These are phyloP conservation scores for Pipistrellus pygmaeus DNA, from an alignment of 2,797 vertebrate genomes.

Conservation along the genomic window DNA sequence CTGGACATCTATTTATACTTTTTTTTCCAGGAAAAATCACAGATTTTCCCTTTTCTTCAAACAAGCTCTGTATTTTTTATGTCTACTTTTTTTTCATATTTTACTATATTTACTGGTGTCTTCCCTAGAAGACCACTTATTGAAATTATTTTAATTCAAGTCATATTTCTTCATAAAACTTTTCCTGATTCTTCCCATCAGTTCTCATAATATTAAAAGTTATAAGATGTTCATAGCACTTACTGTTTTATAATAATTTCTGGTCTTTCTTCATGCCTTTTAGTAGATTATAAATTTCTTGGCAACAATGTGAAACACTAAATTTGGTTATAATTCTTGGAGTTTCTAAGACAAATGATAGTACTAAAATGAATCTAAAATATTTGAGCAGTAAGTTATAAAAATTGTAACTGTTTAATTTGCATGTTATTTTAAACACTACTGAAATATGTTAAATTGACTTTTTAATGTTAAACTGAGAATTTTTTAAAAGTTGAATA, in stretches of 20 bases:
- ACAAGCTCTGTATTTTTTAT: background rate
- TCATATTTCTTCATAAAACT: background rate
- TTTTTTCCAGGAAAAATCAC: background rate
- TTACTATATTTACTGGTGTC: background rate
- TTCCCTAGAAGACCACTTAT: background rate
- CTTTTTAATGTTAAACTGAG: conserved; percentile 19
- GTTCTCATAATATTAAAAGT: conserved; percentile 42
- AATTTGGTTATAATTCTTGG: conserved; percentile 72
- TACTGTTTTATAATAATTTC: conserved; percentile 69
- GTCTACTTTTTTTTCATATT: background rate
- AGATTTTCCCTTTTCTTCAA: background rate
- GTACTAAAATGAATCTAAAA: conserved; percentile 62
- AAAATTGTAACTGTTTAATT: conserved; percentile 52
- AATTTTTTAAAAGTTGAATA: background rate
- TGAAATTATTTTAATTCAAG: conserved; percentile 56
- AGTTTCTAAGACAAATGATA: conserved; percentile 53
- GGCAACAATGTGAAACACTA: conserved; percentile 66
- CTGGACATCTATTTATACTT: too few relatives aligned
- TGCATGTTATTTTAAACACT: conserved; percentile 42
- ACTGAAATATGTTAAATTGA: conserved; percentile 44
- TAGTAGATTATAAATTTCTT: conserved; percentile 68
- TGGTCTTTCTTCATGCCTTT: conserved; percentile 64
- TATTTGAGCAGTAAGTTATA: conserved; percentile 56
- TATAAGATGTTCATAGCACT: background rate
- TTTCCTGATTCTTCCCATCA: conserved; percentile 21